Evolutionary conservation across 2,888 invertebrate species (phyloP).

Genomic region (Leucophenga montana): DNA sequence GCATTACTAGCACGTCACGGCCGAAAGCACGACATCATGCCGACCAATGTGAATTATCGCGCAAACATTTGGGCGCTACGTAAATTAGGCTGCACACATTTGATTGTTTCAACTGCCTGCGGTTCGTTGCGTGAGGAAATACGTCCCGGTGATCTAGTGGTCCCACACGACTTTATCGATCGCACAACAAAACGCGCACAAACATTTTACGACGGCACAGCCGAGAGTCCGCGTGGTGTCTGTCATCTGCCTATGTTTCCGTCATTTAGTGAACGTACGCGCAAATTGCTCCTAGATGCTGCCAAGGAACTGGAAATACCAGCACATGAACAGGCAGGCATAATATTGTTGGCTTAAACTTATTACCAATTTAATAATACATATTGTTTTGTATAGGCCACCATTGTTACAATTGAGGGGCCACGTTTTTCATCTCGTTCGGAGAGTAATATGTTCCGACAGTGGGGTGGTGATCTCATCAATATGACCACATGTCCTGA

Average conservation of each 20-base stretch:
- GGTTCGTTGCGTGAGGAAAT: conserved; percentile 93
- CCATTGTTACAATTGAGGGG: conserved; percentile 89
- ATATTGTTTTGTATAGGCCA: conserved; percentile 74
- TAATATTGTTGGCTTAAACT: no score
- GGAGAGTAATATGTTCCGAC: conserved; percentile 89
- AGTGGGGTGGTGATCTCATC: conserved; percentile 92
- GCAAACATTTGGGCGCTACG: conserved; percentile 97
- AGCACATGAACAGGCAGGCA: conserved; percentile 73
- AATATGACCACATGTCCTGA: conserved; percentile 99
- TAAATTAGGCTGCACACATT: conserved; percentile 88
- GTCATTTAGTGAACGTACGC: conserved; percentile 85
- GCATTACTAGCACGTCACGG: conserved; percentile 82
- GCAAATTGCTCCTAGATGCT: conserved; percentile 80
- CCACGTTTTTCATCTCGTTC: conserved; percentile 94
- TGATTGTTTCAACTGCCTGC: conserved; percentile 94
- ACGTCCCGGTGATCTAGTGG: conserved; percentile 89
- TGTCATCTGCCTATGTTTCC: conserved; percentile 95
- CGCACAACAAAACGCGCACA: conserved; percentile 76
- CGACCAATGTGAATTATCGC: conserved; percentile 93
- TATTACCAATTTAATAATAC: no score
- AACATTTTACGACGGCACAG: conserved; percentile 90
- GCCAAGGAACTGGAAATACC: conserved; percentile 76
- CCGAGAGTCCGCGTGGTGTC: conserved; percentile 80
- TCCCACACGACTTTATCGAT: conserved; percentile 91
- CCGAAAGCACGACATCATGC: conserved; percentile 82